Conservation (phyloP, 2,888 invertebrate species). For the Luperina nickerlii region DNA sequence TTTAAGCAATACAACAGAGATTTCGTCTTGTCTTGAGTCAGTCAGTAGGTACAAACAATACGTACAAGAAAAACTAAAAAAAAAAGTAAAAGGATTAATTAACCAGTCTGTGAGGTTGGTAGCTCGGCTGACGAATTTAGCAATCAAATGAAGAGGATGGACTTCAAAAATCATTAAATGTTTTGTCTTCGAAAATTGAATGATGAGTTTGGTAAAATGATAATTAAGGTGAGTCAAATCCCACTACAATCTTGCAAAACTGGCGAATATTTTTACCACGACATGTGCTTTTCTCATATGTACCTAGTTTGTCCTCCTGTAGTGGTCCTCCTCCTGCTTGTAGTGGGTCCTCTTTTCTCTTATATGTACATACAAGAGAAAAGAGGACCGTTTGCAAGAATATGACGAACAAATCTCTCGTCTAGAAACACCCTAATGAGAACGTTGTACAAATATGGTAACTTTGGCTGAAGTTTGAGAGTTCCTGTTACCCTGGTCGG, state of each 20-base stretch:
- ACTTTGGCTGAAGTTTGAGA: conserved; percentile 76
- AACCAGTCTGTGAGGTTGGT: neutral
- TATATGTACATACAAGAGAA: neutral
- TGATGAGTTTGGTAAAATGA: neutral
- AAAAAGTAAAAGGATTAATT: neutral
- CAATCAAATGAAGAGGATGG: neutral
- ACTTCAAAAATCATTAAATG: too few relatives aligned
- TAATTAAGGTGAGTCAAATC: neutral
- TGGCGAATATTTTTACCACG: neutral
- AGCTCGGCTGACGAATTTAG: neutral
- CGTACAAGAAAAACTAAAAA: neutral
- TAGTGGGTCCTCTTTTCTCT: too few relatives aligned
- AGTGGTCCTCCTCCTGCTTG: too few relatives aligned
- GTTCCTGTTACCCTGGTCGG: conserved; percentile 78
- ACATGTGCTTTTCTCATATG: too few relatives aligned
- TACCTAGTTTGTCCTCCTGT: too few relatives aligned
- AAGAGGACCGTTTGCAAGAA: neutral
- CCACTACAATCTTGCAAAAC: too few relatives aligned
- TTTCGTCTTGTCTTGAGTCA: neutral
- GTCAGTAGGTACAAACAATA: too few relatives aligned
- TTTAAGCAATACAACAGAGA: too few relatives aligned
- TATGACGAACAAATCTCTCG: neutral
- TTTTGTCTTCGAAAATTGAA: neutral
- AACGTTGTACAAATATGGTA: conserved; percentile 57
- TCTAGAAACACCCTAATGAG: conserved; percentile 29